phyloP scores from a whole-genome alignment of 2,797 vertebrate species.

The Morelia viridis region DNA sequence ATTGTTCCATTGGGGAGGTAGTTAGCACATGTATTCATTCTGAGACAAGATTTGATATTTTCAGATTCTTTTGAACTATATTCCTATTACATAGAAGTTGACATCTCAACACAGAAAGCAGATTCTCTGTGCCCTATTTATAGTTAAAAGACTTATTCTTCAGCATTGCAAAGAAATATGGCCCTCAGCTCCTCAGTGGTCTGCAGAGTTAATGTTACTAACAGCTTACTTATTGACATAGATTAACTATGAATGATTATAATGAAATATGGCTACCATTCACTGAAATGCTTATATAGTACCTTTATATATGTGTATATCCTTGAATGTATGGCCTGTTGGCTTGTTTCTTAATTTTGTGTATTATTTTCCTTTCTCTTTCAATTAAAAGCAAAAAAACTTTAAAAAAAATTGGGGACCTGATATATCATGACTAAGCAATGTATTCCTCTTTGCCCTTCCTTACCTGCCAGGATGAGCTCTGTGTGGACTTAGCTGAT shows the following conservation, averaged over 20 bases:
- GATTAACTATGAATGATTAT: not conserved
- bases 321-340: not conserved
- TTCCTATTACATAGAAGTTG: not conserved
- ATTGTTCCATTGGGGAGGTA: not conserved
- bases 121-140: not conserved
- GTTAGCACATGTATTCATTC: too few relatives aligned
- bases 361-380: not conserved
- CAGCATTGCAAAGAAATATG: not conserved
- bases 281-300: not conserved
- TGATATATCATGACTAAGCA: not conserved
- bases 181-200: not conserved
- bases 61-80: not conserved
- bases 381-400: not conserved
- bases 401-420: not conserved
- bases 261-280: not conserved
- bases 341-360: not conserved
- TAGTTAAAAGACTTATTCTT: not conserved
- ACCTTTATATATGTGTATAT: not conserved
- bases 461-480: not conserved
- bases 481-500: not conserved
- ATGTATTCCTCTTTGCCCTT: not conserved
- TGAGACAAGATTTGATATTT: not conserved
- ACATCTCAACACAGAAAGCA: not conserved
- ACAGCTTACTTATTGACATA: not conserved
- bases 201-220: not conserved